Percentiles rank a stretch among this genome's conserved stretches.
These are phyloP conservation scores for Nesoenas mayeri DNA, from an alignment of 2,113 vertebrate genomes.

Conservation along the genomic window DNA sequence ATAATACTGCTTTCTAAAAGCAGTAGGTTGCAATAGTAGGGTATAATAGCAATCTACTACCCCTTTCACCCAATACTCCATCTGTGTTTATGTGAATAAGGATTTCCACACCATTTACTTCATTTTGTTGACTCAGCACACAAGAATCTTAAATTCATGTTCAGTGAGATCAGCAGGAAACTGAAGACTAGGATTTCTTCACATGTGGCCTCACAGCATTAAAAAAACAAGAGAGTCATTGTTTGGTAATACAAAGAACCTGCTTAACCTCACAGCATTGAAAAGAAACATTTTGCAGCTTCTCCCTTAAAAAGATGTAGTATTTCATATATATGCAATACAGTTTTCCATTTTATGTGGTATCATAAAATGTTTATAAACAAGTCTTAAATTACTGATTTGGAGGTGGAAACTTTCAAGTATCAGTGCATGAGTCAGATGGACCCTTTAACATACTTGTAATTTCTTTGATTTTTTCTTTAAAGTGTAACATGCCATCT, in stretches of 20 bases:
- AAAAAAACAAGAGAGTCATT: neutral
- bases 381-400: neutral
- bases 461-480: neutral
- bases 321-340: neutral
- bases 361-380: neutral
- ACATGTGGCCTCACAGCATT: neutral
- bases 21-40: neutral
- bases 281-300: neutral
- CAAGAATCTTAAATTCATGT: neutral
- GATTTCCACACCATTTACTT: neutral
- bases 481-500: neutral
- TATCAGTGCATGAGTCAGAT: neutral
- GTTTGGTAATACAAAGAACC: neutral
- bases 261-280: neutral
- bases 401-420: neutral
- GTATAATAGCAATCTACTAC: neutral
- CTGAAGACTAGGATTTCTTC: neutral
- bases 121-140: neutral
- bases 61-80: neutral
- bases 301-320: neutral
- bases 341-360: neutral
- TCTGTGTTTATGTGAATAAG: neutral
- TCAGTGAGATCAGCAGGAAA: neutral
- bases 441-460: neutral
- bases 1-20: neutral